Evolutionary conservation across 2,888 invertebrate genomes (phyloP).

Genomic region (Volucella inanis): DNA sequence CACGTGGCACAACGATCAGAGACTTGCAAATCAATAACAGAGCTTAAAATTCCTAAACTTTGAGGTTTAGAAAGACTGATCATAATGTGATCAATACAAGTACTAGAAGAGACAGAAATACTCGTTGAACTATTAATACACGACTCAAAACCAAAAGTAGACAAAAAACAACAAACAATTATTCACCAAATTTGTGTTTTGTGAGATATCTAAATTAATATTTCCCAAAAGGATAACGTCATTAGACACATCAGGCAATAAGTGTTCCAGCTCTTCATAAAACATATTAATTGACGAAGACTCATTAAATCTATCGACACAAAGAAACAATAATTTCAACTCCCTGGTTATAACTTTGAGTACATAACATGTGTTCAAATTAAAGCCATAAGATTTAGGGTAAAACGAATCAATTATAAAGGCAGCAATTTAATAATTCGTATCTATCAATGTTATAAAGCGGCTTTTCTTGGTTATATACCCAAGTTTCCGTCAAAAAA

Average conservation of each 20-base stretch:
- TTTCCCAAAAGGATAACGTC: neutral
- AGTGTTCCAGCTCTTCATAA: neutral
- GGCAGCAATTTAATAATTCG: too few relatives aligned
- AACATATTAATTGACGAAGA: too few relatives aligned
- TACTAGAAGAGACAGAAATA: neutral
- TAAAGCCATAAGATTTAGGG: too few relatives aligned
- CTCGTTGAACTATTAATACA: neutral
- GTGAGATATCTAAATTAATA: neutral
- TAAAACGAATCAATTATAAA: too few relatives aligned
- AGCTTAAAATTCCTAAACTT: neutral
- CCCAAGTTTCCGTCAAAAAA: too few relatives aligned
- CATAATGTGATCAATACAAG: neutral
- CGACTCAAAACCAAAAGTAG: neutral
- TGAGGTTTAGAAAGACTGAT: neutral
- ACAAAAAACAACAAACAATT: neutral
- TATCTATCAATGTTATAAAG: too few relatives aligned
- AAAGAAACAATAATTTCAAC: neutral
- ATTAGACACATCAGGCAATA: neutral
- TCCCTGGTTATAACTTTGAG: neutral
- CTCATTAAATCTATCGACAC: neutral
- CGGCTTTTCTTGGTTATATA: too few relatives aligned
- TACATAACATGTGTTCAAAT: too few relatives aligned
- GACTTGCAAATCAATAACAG: neutral
- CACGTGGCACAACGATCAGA: too few relatives aligned
- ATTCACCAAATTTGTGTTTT: neutral